Conservation (phyloP, 2,113 vertebrate species). For the Sarotherodon lohbergeri region DNA sequence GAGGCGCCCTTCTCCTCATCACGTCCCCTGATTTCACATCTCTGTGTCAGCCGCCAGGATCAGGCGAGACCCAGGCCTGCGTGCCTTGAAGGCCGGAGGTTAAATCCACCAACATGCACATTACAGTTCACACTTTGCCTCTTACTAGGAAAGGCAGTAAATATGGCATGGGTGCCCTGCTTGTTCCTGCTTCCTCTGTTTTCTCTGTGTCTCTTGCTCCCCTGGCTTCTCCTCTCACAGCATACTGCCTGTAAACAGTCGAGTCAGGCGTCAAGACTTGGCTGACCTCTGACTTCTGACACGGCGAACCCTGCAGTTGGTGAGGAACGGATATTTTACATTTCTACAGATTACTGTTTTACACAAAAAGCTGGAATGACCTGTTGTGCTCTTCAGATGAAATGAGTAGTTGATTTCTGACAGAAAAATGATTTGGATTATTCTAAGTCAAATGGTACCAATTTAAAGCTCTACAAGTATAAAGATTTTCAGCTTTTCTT, state of each 20-base stretch:
- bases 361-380: not conserved
- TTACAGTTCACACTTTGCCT: slow-evolving; percentile 68
- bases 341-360: not conserved
- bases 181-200: not conserved
- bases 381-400: not conserved
- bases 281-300: slow-evolving; percentile 46
- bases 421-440: not conserved
- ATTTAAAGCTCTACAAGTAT: not conserved
- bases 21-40: slow-evolving; percentile 61
- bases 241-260: slow-evolving; percentile 35
- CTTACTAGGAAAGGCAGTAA: slow-evolving; percentile 64
- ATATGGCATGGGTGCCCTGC: slow-evolving; percentile 49
- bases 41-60: slow-evolving; percentile 67
- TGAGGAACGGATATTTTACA: not conserved
- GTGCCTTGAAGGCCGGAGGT: slow-evolving; percentile 68
- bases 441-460: not conserved
- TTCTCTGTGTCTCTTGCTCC: not conserved
- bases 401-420: not conserved
- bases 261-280: slow-evolving; percentile 41
- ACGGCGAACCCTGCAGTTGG: not conserved
- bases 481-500: not conserved
- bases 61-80: slow-evolving; percentile 59
- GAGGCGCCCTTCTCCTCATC: slow-evolving; percentile 46
- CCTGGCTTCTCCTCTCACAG: not conserved
- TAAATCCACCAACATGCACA: slow-evolving; percentile 75